Percentiles rank a stretch among this genome's conserved stretches.
phyloP scores from a whole-genome alignment of 2,888 invertebrate species.

The Andrena haemorrhoa region DNA sequence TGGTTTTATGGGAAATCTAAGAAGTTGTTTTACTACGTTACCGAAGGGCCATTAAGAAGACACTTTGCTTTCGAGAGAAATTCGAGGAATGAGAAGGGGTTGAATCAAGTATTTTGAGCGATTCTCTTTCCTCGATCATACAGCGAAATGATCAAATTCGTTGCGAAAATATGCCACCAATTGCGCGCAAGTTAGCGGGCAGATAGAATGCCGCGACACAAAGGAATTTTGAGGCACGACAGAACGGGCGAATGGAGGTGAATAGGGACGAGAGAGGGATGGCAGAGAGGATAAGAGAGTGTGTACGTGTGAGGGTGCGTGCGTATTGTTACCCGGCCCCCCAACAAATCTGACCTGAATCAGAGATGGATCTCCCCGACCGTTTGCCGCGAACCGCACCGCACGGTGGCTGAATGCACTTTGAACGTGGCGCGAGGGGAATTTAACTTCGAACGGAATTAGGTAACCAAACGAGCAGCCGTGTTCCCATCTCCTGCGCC shows the following conservation, averaged over 20 bases:
- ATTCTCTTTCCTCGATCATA: conserved; percentile 12
- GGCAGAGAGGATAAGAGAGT: background rate
- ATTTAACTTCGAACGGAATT: conserved; percentile 72
- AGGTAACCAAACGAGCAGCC: conserved; percentile 73
- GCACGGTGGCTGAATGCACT: conserved; percentile 64
- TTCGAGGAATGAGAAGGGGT: too few relatives aligned
- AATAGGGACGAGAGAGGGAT: too few relatives aligned
- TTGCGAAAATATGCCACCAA: conserved; percentile 20
- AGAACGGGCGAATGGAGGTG: conserved; percentile 19
- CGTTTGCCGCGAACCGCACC: conserved; percentile 63
- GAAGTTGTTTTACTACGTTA: background rate
- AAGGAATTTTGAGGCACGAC: conserved; percentile 56
- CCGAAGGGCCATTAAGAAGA: too few relatives aligned
- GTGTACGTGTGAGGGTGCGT: conserved; percentile 8
- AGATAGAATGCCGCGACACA: conserved; percentile 26
- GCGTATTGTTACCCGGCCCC: conserved; percentile 61
- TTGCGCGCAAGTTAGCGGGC: conserved; percentile 14
- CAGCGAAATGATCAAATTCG: conserved; percentile 19
- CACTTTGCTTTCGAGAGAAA: too few relatives aligned
- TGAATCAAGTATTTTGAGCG: too few relatives aligned
- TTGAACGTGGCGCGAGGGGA: conserved; percentile 66
- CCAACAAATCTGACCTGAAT: conserved; percentile 71
- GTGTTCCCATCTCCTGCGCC: conserved; percentile 12
- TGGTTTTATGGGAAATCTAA: background rate
- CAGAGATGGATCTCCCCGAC: conserved; percentile 68